Percentiles rank a stretch among this genome's conserved stretches.
These are phyloP conservation scores for Drosophila austrosaltans DNA, from an alignment of 2,888 invertebrate species.

Conservation along the genomic window DNA sequence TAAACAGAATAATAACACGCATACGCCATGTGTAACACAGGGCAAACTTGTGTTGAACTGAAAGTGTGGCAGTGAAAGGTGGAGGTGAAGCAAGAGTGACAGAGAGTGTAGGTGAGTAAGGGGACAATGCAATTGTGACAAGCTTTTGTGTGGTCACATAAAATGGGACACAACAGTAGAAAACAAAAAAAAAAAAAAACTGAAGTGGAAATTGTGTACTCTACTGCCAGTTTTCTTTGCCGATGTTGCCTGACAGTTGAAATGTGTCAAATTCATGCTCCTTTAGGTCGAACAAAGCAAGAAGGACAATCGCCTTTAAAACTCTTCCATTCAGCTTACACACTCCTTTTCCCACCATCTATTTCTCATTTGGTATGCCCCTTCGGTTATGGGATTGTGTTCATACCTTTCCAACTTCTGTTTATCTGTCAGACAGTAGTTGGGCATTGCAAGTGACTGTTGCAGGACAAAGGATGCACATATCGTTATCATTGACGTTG, in stretches of 20 bases:
- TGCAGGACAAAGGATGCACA: slow-evolving; percentile 1
- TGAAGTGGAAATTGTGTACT: slow-evolving; percentile 27
- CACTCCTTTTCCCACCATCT: neutral
- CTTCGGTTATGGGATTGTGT: neutral
- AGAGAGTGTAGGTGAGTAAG: neutral
- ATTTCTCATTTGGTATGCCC: neutral
- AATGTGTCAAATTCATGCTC: slow-evolving; percentile 31
- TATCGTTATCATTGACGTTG: neutral
- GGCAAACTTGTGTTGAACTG: neutral
- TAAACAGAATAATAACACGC: slow-evolving; percentile 27
- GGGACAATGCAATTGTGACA: slow-evolving; percentile 21
- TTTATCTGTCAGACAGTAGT: slow-evolving; percentile 3
- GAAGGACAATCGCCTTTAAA: slow-evolving; percentile 9
- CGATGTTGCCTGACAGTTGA: slow-evolving; percentile 31
- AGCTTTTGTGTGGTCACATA: slow-evolving; percentile 13
- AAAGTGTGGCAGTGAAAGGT: neutral
- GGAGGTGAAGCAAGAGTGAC: neutral
- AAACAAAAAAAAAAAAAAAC: neutral
- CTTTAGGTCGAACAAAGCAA: slow-evolving; percentile 24
- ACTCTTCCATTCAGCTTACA: neutral
- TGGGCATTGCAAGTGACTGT: slow-evolving; percentile 4
- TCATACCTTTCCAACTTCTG: neutral
- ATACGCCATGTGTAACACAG: slow-evolving; percentile 26
- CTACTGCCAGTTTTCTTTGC: slow-evolving; percentile 19
- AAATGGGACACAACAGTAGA: neutral